Evolutionary conservation across 2,113 vertebrate species (phyloP).

Genomic region (Psephotus haematonotus): DNA sequence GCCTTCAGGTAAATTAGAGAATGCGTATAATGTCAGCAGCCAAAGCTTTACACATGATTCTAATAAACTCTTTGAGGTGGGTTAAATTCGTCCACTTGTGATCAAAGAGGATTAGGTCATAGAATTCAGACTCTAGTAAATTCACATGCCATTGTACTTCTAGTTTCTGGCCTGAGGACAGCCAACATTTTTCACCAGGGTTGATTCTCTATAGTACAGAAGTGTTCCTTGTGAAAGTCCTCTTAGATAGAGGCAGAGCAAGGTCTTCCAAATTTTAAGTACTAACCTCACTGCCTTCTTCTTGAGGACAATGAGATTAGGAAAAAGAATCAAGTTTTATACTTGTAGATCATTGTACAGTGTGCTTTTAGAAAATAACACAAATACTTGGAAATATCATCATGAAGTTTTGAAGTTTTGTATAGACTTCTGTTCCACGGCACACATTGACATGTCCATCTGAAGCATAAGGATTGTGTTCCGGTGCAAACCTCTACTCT

Average conservation of each 20-base stretch:
- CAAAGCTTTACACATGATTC: neutral
- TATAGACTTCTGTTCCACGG: fast-evolving
- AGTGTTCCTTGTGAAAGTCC: neutral
- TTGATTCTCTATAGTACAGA: neutral
- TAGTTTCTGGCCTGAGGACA: neutral
- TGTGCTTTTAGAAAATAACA: neutral
- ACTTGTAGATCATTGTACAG: neutral
- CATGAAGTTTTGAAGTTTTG: neutral
- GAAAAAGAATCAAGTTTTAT: neutral
- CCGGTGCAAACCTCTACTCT: neutral
- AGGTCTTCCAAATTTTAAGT: neutral
- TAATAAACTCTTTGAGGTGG: neutral
- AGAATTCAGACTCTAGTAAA: neutral
- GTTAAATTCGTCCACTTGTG: neutral
- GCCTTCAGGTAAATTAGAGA: neutral
- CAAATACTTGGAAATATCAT: neutral
- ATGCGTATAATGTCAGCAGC: neutral
- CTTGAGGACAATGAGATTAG: neutral
- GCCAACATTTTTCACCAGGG: neutral
- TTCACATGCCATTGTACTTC: neutral
- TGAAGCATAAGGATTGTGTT: neutral
- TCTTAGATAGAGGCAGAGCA: neutral
- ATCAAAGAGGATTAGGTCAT: neutral
- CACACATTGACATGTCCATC: fast-evolving
- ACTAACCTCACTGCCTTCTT: neutral